Conservation (phyloP, 2,888 invertebrate genomes). For the Drosophila quinaria region DNA sequence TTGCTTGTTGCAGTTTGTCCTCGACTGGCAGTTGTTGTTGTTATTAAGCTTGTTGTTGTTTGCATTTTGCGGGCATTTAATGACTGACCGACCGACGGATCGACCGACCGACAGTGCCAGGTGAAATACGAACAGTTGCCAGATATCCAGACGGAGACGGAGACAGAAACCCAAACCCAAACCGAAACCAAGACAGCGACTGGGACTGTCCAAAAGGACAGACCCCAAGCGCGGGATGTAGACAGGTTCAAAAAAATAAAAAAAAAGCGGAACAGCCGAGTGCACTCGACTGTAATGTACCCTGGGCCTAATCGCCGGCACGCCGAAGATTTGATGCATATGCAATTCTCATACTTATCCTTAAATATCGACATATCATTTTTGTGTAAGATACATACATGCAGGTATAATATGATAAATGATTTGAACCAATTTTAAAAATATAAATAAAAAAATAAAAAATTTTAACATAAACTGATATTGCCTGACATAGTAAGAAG, state of each 20-base stretch:
- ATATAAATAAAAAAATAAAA: too few relatives aligned
- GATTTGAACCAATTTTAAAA: too few relatives aligned
- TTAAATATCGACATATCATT: too few relatives aligned
- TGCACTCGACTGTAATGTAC: constrained; percentile 6
- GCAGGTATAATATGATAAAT: too few relatives aligned
- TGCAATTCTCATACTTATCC: too few relatives aligned
- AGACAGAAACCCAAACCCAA: constrained; percentile 17
- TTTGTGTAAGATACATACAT: too few relatives aligned
- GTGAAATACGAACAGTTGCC: constrained; percentile 81
- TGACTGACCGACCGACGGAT: constrained; percentile 62
- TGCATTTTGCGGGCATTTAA: constrained; percentile 79
- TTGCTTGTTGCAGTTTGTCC: constrained; percentile 51
- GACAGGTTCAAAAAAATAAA: constrained; percentile 58
- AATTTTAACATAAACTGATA: too few relatives aligned
- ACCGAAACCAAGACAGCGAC: constrained; percentile 40
- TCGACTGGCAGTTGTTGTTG: constrained; percentile 43
- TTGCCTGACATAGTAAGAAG: too few relatives aligned
- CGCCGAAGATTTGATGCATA: too few relatives aligned
- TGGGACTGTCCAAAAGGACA: constrained; percentile 52
- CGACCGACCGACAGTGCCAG: constrained; percentile 69
- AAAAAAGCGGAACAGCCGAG: constrained; percentile 30
- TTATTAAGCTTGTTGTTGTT: constrained; percentile 50
- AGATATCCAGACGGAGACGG: constrained; percentile 53
- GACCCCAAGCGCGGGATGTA: constrained; percentile 49
- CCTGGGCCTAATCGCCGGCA: too few relatives aligned